Base-by-base conservation (phyloP, 2,888 invertebrate genomes). In the Sinopyrophorus schimmeli region DNA sequence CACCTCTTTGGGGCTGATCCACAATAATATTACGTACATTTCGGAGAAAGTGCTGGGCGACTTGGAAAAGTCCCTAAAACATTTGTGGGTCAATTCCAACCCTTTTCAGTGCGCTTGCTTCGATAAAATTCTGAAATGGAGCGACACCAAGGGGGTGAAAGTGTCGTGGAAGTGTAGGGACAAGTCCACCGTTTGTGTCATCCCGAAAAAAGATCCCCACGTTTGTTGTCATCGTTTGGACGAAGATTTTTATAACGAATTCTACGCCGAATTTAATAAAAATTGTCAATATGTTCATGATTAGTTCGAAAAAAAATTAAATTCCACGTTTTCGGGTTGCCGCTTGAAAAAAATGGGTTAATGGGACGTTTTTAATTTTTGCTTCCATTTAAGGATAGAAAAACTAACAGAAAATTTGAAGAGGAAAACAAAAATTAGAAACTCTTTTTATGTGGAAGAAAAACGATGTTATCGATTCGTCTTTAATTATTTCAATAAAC, bases 101-200 rank as follows among this genome's bases (percentile, higher is more conserved):
- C 35, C 35, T 5, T 35, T n/a, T 16, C 35, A 35, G 14, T 35
- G 35, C 14, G 18, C 9, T 11, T 35, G 35, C 15, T 11, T 35
- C 15, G 10, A 35, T 10, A 35, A 35, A 23, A 11, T 35, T 5
- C 6, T 35, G 2, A 3, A 21, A 5, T 35, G 35, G 35, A 18
- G 35, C 3, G 4, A 4, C 2, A 5, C 4, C 12, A 12, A 21
- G 4, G 23, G 23, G 11, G 23, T 35, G n/a, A 14, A 14, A 12
- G 23, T 35, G 6, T 12, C 10, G 2, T 35, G 10, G n/a, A 11
- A 23, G 21, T 35, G 35, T 12, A 14, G 15, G 3, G 14, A 12
- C 3, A 35, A n/a, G 7, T 7, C 21, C n/a, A n/a, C 23, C 2
- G 16, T 21, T 35, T 35, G 35, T 15, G 23, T 23, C 20, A 3